phyloP scores from a whole-genome alignment of 2,888 invertebrate species.

The Neoaliturus tenellus region DNA sequence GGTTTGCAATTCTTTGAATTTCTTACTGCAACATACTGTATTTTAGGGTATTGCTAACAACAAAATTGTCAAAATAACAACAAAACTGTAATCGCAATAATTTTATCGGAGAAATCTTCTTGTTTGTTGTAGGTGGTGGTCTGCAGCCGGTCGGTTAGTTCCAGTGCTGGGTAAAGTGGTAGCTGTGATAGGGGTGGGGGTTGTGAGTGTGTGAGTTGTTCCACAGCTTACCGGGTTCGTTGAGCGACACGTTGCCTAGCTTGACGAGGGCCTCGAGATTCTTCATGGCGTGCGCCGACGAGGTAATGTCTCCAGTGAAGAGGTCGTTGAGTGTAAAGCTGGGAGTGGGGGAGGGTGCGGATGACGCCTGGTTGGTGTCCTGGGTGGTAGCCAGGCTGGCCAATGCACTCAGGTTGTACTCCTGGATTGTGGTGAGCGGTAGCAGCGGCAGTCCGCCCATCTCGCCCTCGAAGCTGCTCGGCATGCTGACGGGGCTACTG shows the following conservation, averaged over 20 bases:
- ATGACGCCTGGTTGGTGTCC: constrained; percentile 73
- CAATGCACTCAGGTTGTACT: constrained; percentile 90
- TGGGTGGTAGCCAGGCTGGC: constrained; percentile 85
- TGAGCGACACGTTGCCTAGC: constrained; percentile 79
- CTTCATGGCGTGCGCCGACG: constrained; percentile 84
- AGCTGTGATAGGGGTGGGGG: constrained; percentile 15
- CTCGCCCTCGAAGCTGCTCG: constrained; percentile 88
- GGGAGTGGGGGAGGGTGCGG: constrained; percentile 75
- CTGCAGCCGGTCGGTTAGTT: constrained; percentile 27
- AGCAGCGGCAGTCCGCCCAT: constrained; percentile 71
- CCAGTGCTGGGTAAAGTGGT: constrained; percentile 12
- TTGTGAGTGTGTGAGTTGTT: constrained; percentile 17
- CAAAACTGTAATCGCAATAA: not conserved
- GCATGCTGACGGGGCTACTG: constrained; percentile 83
- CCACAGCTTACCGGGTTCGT: constrained; percentile 72
- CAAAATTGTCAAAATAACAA: no score
- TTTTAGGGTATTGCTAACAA: no score
- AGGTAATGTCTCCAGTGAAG: constrained; percentile 82
- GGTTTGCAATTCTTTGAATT: no score
- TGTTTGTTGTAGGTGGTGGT: not conserved
- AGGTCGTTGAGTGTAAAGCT: constrained; percentile 85
- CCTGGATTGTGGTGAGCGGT: constrained; percentile 82
- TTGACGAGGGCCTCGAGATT: constrained; percentile 94
- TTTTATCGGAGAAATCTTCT: not conserved
- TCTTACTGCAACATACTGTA: no score